These are phyloP conservation scores for Gouania willdenowi DNA, from an alignment of 2,797 vertebrate genomes.

Conservation along the genomic window DNA sequence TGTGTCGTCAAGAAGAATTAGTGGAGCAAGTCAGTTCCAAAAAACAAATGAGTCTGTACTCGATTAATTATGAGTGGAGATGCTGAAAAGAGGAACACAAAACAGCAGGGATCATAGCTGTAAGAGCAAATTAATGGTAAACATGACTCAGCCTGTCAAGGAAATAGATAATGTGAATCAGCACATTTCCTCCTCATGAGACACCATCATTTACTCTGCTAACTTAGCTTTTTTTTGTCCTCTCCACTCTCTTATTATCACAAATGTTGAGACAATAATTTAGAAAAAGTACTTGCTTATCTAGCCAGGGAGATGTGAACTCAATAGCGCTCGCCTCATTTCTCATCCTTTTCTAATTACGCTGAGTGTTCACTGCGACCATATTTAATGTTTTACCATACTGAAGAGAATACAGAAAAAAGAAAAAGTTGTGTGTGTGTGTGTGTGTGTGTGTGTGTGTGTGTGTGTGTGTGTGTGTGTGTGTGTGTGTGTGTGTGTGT, in stretches of 20 bases:
- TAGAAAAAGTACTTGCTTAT: conserved; percentile 65
- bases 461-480: too few species aligned
- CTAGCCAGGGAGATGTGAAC: conserved; percentile 55
- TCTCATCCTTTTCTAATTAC: conserved; percentile 71
- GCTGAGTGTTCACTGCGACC: conserved; percentile 68
- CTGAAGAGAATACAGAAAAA: conserved; percentile 44
- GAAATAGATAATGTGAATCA: conserved; percentile 52
- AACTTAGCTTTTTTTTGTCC: conserved; percentile 43
- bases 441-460: too few species aligned
- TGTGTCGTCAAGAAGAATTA: conserved; percentile 6
- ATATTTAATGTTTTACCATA: conserved; percentile 68
- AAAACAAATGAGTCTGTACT: conserved; percentile 4
- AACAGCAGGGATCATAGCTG: conserved; percentile 29
- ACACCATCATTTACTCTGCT: conserved; percentile 43
- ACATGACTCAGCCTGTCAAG: conserved; percentile 44
- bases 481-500: too few species aligned
- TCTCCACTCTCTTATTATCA: conserved; percentile 34
- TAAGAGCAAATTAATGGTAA: conserved; percentile 42
- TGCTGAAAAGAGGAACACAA: conserved; percentile 41
- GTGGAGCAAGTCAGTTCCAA: conserved; percentile 3
- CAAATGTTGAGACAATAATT: conserved; percentile 57
- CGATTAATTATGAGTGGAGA: conserved; percentile 55
- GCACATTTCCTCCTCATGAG: conserved; percentile 38
- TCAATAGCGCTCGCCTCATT: conserved; percentile 53
- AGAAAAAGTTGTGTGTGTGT: too few species aligned